Evolutionary conservation across 2,797 vertebrate species (phyloP).

Genomic region (Uromys caudimaculatus): DNA sequence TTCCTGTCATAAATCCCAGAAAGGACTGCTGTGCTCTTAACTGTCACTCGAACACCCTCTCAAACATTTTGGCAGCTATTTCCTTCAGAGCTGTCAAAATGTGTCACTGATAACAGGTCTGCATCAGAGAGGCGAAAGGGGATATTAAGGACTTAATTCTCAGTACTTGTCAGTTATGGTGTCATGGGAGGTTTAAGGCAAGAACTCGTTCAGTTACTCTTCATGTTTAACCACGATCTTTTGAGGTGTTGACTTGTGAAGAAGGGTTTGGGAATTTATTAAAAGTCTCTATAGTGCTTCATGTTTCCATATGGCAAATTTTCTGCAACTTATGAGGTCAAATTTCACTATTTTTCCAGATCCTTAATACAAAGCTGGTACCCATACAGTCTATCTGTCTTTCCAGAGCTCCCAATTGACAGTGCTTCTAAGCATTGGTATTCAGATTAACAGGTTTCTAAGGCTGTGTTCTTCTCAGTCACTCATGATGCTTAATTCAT

Average conservation of each 20-base stretch:
- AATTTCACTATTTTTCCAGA: neutral
- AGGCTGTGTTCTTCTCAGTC: neutral
- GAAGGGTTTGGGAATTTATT: neutral
- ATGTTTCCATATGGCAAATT: neutral
- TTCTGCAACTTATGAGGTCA: rapidly evolving
- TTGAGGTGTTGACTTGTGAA: neutral
- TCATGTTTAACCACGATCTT: constrained; percentile 13
- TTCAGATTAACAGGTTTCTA: rapidly evolving
- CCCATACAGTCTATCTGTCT: neutral
- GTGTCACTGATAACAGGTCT: constrained; percentile 78
- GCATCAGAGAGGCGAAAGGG: constrained; percentile 64
- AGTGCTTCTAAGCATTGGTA: neutral
- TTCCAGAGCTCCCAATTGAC: neutral
- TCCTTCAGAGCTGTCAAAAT: constrained; percentile 74
- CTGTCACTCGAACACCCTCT: constrained; percentile 73
- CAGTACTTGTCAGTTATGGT: constrained; percentile 59
- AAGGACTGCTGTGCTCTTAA: constrained; percentile 77
- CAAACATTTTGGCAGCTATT: constrained; percentile 79
- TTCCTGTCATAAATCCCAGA: constrained; percentile 72
- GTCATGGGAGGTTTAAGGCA: constrained; percentile 58
- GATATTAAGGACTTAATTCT: constrained; percentile 80
- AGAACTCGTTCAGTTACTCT: constrained; percentile 32
- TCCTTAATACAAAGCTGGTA: neutral
- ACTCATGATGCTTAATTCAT: neutral
- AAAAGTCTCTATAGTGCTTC: neutral